Evolutionary conservation across 2,113 vertebrate genomes (phyloP).

Genomic region (Silurus asotus): DNA sequence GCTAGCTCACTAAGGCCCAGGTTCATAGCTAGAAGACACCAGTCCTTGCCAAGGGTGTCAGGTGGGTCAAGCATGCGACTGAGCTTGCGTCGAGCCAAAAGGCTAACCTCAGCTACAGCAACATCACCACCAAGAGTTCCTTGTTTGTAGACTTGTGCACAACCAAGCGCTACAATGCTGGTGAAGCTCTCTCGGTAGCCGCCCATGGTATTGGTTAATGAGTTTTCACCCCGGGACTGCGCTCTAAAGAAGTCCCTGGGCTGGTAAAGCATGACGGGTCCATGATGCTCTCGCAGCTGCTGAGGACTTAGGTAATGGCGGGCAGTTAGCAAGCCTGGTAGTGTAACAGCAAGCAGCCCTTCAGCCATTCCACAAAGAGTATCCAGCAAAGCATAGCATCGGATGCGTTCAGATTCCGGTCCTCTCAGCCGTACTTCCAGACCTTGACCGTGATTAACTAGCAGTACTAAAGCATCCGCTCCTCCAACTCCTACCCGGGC

Average conservation of each 20-base stretch:
- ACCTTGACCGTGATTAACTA: conserved; percentile 97
- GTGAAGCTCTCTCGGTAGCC: conserved; percentile 96
- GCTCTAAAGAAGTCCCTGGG: conserved; percentile 95
- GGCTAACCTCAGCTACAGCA: conserved; percentile 84
- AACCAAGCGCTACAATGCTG: conserved; percentile 91
- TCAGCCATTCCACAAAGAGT: conserved; percentile 91
- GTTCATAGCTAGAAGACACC: conserved; percentile 99
- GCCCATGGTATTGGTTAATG: conserved; percentile 93
- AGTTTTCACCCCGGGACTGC: conserved; percentile 85
- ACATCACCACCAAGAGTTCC: conserved; percentile 86
- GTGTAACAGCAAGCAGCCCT: conserved; percentile 85
- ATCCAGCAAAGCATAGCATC: conserved; percentile 91
- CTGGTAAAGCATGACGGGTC: conserved; percentile 96
- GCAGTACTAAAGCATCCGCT: conserved; percentile 87
- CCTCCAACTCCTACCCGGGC: conserved; percentile 84
- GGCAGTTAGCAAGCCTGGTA: conserved; percentile 88
- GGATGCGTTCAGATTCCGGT: conserved; percentile 82
- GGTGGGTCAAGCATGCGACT: conserved; percentile 93
- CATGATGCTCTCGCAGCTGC: conserved; percentile 91
- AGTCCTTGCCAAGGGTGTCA: conserved; percentile 96
- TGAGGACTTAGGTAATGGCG: conserved; percentile 96
- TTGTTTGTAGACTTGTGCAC: conserved; percentile 87
- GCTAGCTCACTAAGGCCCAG: conserved; percentile 91
- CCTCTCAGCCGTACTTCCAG: conserved; percentile 93
- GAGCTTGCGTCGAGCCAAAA: conserved; percentile 86